A percentile compares a stretch with the other conserved stretches of the same genome.
These are phyloP conservation scores for Asobara japonica DNA, from an alignment of 1,140 invertebrate genomes.

Conservation along the genomic window DNA sequence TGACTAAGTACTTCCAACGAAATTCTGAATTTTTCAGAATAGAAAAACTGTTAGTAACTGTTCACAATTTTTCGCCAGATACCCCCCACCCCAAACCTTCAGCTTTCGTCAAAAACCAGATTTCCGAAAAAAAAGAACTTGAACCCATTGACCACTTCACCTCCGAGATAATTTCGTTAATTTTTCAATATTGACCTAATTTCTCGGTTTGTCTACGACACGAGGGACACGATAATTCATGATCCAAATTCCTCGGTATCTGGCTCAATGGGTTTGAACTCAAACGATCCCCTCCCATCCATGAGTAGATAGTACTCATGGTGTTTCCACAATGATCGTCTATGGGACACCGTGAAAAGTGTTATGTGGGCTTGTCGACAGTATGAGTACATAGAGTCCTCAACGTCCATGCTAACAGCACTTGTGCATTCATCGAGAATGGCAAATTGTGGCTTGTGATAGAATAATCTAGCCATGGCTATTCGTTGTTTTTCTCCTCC, in stretches of 20 bases:
- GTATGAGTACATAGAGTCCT: conserved; percentile 96
- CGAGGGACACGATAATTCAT: conserved; percentile 66
- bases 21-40: too few relatives aligned
- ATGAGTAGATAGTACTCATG: conserved; percentile 96
- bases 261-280: conserved; percentile 86
- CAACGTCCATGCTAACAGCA: conserved; percentile 97
- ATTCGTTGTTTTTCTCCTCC: conserved; percentile 98
- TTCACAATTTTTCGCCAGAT: too few relatives aligned
- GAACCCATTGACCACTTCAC: too few relatives aligned
- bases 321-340: conserved; percentile 95
- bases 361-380: conserved; percentile 91
- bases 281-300: conserved; percentile 90
- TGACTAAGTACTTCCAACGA: too few relatives aligned
- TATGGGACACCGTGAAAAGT: conserved; percentile 96
- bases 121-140: too few relatives aligned
- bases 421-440: conserved; percentile 99
- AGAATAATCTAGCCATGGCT: conserved; percentile 97
- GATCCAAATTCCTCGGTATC: conserved; percentile 94
- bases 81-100: too few relatives aligned
- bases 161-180: too few relatives aligned
- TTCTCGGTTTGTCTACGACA: too few relatives aligned
- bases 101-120: too few relatives aligned
- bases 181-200: too few relatives aligned
- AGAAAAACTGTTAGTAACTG: too few relatives aligned
- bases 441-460: conserved; percentile 97